Percentiles rank a stretch among this genome's conserved stretches.
These are phyloP conservation scores for Perccottus glenii DNA, from an alignment of 2,113 vertebrate genomes.

Conservation along the genomic window DNA sequence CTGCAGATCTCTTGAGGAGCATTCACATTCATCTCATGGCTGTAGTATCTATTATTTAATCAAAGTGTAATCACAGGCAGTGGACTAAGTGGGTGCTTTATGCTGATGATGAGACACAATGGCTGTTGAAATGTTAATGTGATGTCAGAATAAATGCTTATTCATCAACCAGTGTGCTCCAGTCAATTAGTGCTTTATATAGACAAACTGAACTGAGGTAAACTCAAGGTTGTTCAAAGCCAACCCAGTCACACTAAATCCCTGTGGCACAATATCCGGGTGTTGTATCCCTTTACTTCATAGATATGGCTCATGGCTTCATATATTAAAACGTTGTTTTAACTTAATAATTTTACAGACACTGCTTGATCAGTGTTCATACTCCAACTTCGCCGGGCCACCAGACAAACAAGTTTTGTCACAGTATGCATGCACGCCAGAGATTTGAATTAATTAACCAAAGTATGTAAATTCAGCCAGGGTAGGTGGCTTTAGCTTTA, in stretches of 20 bases:
- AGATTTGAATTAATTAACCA: no score
- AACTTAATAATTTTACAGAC: no score
- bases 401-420: no score
- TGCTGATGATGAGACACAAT: slow-evolving; percentile 7
- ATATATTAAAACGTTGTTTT: no score
- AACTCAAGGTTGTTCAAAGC: slow-evolving; percentile 17
- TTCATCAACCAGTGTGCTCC: slow-evolving; percentile 23
- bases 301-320: no score
- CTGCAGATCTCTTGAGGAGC: slow-evolving; percentile 5
- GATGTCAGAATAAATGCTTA: slow-evolving; percentile 19
- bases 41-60: slow-evolving; percentile 24
- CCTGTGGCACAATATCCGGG: background rate
- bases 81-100: slow-evolving; percentile 3
- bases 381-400: no score
- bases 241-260: background rate
- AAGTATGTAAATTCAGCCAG: no score
- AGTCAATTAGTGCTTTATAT: slow-evolving; percentile 32
- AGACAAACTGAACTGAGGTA: slow-evolving; percentile 13
- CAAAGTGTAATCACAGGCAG: slow-evolving; percentile 8
- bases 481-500: no score
- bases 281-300: background rate
- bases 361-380: no score
- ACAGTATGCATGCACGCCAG: no score
- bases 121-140: slow-evolving; percentile 33
- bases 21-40: slow-evolving; percentile 3